Base-by-base conservation (phyloP, 1,140 invertebrate species). In the Muscidifurax raptorellus region DNA sequence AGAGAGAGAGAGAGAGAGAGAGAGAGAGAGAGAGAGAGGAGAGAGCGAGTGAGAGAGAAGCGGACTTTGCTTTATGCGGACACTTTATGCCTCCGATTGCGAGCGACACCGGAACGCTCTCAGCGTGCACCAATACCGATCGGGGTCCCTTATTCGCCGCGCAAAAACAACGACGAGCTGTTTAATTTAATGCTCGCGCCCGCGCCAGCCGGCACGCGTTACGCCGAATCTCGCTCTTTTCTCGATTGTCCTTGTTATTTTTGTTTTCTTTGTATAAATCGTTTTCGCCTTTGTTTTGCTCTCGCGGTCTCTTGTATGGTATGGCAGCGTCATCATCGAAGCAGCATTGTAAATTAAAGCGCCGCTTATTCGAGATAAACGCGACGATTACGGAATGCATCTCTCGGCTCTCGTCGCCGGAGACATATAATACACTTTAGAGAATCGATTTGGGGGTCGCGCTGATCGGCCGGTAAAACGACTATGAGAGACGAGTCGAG, bases 81-180 rank as follows among this genome's bases (percentile, higher is more conserved):
- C 91, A 93, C 90, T 93, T 93, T 93, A 93, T 93, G 92, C 91
- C 90, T 88, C 90, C 91, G 92, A 93, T 93, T 93, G 91, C 92
- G 86, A 90, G 88, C 92, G 89, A 93, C 92, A 93, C 90, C 91
- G 90, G 92, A 93, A 93, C 92, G 91, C 92, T 93, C 91, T 93
- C 91, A 93, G 88, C 52, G 52, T 22, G 52, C 52, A 83, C 87
- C 88, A 86, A 89, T 87, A 77, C 89, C 85, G 85, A 90, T 89
- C 87, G 85, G 86, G 84, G 32, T 4, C 85, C 86, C 87, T 86
- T 86, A 86, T 86, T 86, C 82, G 84, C 88, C 81, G 81, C 86
- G 28, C 52, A 88, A 89, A 90, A 86, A 92, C 89, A 89, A 90
- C 88, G 83, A 89, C 88, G 84, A 89, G 85, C 87, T 85, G 85